Conservation (phyloP, 1,140 invertebrate species). For the Araneus ventricosus region DNA sequence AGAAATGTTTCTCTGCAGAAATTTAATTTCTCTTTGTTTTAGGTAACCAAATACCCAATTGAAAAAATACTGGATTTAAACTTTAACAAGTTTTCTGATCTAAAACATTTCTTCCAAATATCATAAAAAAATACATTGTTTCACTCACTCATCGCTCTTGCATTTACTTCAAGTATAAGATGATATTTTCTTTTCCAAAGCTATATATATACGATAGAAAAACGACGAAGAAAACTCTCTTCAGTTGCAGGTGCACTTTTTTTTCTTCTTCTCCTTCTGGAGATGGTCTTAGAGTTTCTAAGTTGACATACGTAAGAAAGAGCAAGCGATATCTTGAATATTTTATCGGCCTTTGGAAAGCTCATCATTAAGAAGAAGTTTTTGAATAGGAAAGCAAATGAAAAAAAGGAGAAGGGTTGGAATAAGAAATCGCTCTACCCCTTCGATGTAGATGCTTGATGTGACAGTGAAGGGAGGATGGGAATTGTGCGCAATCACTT, state of each 20-base stretch:
- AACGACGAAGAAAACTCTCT: background rate
- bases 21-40: too few species aligned
- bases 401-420: conserved; percentile 35
- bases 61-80: background rate
- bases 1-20: too few species aligned
- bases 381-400: conserved; percentile 69
- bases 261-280: background rate
- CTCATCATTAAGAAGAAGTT: conserved; percentile 62
- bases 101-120: background rate
- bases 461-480: conserved; percentile 41
- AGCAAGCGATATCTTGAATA: conserved; percentile 66
- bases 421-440: conserved; percentile 65
- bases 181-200: background rate
- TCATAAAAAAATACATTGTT: background rate
- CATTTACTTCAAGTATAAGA: background rate
- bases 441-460: conserved; percentile 57
- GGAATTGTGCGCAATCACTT: conserved; percentile 64
- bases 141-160: background rate
- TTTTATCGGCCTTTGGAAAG: conserved; percentile 65
- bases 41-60: background rate
- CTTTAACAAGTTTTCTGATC: background rate
- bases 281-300: conserved; percentile 25
- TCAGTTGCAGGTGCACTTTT: background rate
- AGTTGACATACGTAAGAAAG: conserved; percentile 31
- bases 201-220: background rate